These are phyloP conservation scores for Cisticola juncidis DNA, from an alignment of 2,113 vertebrate genomes.

Conservation along the genomic window DNA sequence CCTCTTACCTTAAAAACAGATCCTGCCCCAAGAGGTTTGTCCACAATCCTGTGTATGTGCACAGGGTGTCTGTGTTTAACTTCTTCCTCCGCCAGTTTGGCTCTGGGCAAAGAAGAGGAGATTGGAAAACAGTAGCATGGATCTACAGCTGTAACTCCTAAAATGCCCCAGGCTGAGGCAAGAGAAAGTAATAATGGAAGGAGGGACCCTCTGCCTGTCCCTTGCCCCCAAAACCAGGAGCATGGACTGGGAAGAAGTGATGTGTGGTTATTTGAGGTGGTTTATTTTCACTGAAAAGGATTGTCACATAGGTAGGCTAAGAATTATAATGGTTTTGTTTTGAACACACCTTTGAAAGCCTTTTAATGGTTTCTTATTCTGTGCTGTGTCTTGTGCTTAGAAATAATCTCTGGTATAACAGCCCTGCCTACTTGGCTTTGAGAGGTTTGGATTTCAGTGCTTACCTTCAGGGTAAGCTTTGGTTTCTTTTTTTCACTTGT, in stretches of 20 bases:
- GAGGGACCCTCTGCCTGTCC: not conserved
- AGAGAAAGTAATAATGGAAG: not conserved
- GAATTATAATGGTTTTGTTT: not conserved
- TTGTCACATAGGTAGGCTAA: not conserved
- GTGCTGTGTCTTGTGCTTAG: not conserved
- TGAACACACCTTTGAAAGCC: not conserved
- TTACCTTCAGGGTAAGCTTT: not conserved
- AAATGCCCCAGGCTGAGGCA: not conserved
- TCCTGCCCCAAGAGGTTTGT: not conserved
- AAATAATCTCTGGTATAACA: not conserved
- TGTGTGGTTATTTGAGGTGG: not conserved
- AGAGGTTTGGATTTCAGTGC: not conserved
- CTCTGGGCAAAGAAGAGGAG: not conserved
- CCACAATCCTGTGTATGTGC: not conserved
- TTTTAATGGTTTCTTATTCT: not conserved
- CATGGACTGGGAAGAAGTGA: not conserved
- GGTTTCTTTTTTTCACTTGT: not conserved
- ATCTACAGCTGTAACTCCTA: not conserved
- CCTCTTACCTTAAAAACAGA: not conserved
- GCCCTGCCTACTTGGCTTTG: not conserved
- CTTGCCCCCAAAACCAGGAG: not conserved
- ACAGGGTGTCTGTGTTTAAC: not conserved
- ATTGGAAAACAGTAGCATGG: not conserved
- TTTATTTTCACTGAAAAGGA: not conserved
- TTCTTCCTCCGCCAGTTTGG: not conserved